Evolutionary conservation across 2,888 invertebrate genomes (phyloP).

Genomic region (Cephalotes varians): DNA sequence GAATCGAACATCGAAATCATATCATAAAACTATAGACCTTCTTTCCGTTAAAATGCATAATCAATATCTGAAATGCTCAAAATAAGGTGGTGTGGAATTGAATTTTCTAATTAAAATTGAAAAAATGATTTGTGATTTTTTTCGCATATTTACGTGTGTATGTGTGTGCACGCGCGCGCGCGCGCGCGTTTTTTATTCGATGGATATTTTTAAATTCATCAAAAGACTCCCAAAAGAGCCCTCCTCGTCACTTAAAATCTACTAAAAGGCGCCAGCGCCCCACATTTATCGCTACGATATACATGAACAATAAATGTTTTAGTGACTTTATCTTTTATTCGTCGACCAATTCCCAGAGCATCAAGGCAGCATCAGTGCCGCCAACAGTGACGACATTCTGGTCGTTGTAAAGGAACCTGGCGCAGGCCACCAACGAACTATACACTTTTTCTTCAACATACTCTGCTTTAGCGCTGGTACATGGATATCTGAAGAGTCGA

Average conservation of each 20-base stretch:
- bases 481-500: conserved; percentile 95
- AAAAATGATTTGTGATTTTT: not conserved
- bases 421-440: conserved; percentile 92
- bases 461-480: conserved; percentile 94
- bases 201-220: not conserved
- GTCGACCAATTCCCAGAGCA: conserved; percentile 96
- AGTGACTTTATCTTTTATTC: conserved; percentile 87
- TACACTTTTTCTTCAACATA: conserved; percentile 96
- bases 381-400: conserved; percentile 94
- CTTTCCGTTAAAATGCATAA: not conserved
- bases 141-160: conserved; percentile 5
- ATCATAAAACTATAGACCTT: not conserved
- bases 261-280: conserved; percentile 75
- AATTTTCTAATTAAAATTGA: not conserved
- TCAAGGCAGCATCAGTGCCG: conserved; percentile 94
- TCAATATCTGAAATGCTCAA: not conserved
- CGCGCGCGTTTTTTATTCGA: not conserved
- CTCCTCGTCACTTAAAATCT: conserved; percentile 58
- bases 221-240: not conserved
- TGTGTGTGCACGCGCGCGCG: too few relatives aligned
- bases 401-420: conserved; percentile 95
- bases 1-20: not conserved
- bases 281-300: conserved; percentile 25
- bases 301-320: conserved; percentile 19
- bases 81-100: not conserved